These are phyloP conservation scores for Dermatemys mawii DNA, from an alignment of 2,113 vertebrate genomes.

Conservation along the genomic window DNA sequence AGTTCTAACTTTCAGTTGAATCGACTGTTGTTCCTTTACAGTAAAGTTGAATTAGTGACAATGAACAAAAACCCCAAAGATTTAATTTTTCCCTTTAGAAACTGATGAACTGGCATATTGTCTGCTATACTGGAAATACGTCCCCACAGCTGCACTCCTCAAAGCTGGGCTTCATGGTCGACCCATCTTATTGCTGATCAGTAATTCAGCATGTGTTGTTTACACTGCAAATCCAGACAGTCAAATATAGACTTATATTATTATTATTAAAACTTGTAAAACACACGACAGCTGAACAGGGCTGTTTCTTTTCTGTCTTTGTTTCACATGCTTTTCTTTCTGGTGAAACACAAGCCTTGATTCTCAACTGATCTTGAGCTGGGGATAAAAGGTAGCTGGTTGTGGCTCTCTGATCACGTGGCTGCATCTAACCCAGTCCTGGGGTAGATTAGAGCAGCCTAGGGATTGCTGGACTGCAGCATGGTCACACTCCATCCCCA, in stretches of 20 bases:
- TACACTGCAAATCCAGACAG: not conserved
- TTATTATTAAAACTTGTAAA: not conserved
- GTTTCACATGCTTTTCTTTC: not conserved
- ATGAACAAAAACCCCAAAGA: not conserved
- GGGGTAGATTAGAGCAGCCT: not conserved
- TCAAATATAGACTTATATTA: not conserved
- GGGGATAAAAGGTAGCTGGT: not conserved
- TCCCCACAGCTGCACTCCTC: not conserved
- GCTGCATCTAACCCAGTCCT: not conserved
- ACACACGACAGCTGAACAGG: not conserved
- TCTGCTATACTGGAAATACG: not conserved
- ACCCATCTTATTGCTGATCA: not conserved
- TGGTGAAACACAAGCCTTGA: not conserved
- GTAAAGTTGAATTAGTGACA: not conserved
- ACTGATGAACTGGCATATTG: not conserved
- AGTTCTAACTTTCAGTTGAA: not conserved
- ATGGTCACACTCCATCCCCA: not conserved
- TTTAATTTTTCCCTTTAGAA: not conserved
- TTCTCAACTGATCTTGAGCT: not conserved
- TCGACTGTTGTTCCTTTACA: not conserved
- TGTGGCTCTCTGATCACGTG: not conserved
- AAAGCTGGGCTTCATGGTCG: not conserved
- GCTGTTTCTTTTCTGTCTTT: not conserved
- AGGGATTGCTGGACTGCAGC: not conserved
- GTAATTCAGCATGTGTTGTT: not conserved